Percentiles rank a stretch among this genome's conserved stretches.
These are phyloP conservation scores for Conistra vaccinii DNA, from an alignment of 2,888 invertebrate species.

Conservation along the genomic window DNA sequence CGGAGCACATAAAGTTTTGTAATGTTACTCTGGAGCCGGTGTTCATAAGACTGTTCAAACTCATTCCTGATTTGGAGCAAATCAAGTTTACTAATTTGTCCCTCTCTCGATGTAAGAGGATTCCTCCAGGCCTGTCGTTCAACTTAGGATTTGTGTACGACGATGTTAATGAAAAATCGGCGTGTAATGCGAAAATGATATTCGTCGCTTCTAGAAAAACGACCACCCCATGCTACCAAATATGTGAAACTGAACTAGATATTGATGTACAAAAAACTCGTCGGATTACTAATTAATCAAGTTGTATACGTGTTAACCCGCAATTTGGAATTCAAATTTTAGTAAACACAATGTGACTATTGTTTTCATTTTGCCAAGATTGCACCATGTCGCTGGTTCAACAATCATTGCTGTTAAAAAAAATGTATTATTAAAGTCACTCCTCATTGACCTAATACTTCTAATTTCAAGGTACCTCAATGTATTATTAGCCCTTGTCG, in stretches of 20 bases:
- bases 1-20: constrained; percentile 81
- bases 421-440: constrained; percentile 34
- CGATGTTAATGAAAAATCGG: constrained; percentile 80
- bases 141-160: constrained; percentile 83
- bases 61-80: constrained; percentile 83
- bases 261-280: constrained; percentile 78
- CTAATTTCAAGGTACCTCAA: constrained; percentile 14
- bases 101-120: constrained; percentile 80
- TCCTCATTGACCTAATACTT: neutral
- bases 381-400: constrained; percentile 15
- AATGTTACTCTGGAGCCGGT: constrained; percentile 84
- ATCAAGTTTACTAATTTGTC: constrained; percentile 83
- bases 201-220: constrained; percentile 85
- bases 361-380: constrained; percentile 29
- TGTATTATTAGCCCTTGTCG: neutral
- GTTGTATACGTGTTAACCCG: neutral
- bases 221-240: constrained; percentile 85
- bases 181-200: constrained; percentile 80
- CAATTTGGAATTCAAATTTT: constrained; percentile 38
- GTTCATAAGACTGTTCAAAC: constrained; percentile 83
- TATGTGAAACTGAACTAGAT: constrained; percentile 84
- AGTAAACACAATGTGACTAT: constrained; percentile 20
- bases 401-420: constrained; percentile 12
- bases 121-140: constrained; percentile 85
- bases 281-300: constrained; percentile 17